phyloP scores from a whole-genome alignment of 2,113 vertebrate species.

The Clarias magur region DNA sequence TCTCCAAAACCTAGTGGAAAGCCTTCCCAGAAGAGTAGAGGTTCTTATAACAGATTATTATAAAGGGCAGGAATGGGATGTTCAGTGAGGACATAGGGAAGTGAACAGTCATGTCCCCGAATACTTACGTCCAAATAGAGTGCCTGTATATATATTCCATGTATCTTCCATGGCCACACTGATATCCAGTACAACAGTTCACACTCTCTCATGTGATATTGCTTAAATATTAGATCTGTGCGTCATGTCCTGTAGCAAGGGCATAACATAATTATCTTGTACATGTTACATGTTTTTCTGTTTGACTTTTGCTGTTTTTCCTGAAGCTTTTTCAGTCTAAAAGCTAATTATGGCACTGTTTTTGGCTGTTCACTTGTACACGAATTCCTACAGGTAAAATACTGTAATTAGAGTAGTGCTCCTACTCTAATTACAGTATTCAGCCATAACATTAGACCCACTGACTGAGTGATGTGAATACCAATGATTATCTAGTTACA shows the following conservation, averaged over 20 bases:
- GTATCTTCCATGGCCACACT: too few species aligned
- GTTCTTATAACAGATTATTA: background rate
- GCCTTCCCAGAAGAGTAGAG: background rate
- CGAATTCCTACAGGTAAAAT: background rate
- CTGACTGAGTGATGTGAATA: too few species aligned
- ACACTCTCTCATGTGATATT: too few species aligned
- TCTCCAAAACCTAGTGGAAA: background rate
- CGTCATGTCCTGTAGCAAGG: background rate
- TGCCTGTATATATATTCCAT: too few species aligned
- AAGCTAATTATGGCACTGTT: background rate
- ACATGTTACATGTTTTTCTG: background rate
- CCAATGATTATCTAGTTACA: too few species aligned
- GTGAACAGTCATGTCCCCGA: background rate
- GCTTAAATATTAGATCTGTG: background rate
- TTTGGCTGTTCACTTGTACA: background rate
- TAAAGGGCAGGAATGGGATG: background rate
- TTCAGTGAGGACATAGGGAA: background rate
- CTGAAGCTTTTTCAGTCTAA: background rate
- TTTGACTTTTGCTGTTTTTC: background rate
- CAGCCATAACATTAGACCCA: too few species aligned
- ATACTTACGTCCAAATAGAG: background rate
- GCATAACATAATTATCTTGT: background rate
- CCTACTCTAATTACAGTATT: background rate
- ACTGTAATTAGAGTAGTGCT: background rate
- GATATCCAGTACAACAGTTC: too few species aligned